phyloP scores from a whole-genome alignment of 1,140 invertebrate species.

The Rhopalosiphum padi region DNA sequence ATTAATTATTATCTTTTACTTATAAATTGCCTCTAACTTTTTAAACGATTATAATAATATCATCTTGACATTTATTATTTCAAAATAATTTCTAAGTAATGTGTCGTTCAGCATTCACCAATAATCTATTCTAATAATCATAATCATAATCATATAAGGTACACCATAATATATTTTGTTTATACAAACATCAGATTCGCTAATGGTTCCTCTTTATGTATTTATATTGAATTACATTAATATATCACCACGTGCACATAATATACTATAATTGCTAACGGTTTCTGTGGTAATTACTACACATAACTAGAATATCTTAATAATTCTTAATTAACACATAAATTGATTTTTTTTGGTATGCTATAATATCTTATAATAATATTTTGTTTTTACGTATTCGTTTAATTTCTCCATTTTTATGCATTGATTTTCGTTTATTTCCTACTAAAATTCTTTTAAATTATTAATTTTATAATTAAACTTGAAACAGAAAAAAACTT shows the following conservation, averaged over 20 bases:
- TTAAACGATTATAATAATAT: neutral
- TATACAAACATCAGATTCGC: neutral
- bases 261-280: neutral
- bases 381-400: neutral
- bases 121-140: neutral
- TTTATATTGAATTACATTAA: neutral
- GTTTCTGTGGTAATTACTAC: neutral
- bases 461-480: constrained; percentile 23
- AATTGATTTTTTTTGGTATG: neutral
- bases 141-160: neutral
- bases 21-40: neutral
- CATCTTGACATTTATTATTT: neutral
- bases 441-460: neutral
- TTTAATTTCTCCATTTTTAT: neutral
- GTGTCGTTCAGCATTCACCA: neutral
- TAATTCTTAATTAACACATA: neutral
- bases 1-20: constrained; percentile 5
- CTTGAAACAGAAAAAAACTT: neutral
- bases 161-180: neutral
- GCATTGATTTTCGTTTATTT: neutral
- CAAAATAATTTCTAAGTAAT: neutral
- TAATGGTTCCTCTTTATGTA: neutral
- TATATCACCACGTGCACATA: neutral
- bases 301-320: neutral
- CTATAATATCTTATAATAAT: neutral